Evolutionary conservation across 2,888 invertebrate genomes (phyloP).

Genomic region (Temnothorax rugatulus): DNA sequence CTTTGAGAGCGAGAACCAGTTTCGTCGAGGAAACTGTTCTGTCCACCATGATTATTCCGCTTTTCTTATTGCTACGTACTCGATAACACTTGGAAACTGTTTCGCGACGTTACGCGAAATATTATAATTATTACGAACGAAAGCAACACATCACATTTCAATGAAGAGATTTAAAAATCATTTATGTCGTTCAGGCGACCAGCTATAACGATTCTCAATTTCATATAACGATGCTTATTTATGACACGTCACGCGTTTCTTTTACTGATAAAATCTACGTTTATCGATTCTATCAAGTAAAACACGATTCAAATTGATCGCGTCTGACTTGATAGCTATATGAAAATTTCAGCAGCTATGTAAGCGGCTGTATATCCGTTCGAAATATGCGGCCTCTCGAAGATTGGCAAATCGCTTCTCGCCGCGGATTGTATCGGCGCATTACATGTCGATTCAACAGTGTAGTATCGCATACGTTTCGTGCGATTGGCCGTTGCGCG

Average conservation of each 20-base stretch:
- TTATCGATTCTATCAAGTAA: background rate
- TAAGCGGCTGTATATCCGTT: background rate
- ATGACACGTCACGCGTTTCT: background rate
- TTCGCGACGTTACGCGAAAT: conserved; percentile 21
- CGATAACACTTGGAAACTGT: conserved; percentile 43
- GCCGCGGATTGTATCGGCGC: conserved; percentile 13
- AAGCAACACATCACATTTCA: background rate
- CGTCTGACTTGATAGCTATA: background rate
- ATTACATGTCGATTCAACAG: conserved; percentile 33
- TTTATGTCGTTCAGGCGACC: background rate
- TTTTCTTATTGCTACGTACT: background rate
- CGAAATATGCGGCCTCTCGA: conserved; percentile 18
- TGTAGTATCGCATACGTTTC: conserved; percentile 23
- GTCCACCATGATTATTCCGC: background rate
- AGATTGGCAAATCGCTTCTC: conserved; percentile 39
- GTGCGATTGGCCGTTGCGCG: conserved; percentile 28
- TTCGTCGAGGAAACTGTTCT: conserved; percentile 43
- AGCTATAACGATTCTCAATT: background rate
- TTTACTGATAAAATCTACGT: background rate
- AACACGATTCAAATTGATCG: background rate
- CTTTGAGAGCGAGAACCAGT: conserved; percentile 74
- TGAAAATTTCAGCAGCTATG: conserved; percentile 5
- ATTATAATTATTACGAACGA: conserved; percentile 5
- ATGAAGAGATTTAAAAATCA: background rate
- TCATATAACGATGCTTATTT: background rate